Base-by-base conservation (phyloP, 2,797 vertebrate species). In the Xiphorhynchus erythropygius region DNA sequence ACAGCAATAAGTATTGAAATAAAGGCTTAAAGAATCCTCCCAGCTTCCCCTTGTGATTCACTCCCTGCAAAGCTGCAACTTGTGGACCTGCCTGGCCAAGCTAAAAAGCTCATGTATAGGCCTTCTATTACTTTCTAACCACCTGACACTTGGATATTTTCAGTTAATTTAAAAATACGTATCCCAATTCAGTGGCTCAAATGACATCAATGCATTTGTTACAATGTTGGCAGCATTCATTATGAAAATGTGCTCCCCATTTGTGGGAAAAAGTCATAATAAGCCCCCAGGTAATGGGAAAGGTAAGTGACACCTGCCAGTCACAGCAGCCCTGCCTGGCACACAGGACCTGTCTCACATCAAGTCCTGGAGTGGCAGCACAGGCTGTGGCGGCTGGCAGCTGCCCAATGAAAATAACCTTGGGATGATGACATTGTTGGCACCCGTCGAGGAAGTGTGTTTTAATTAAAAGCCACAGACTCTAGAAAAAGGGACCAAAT, bases 1-100 rank as follows among this genome's bases (percentile, higher is more conserved):
- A 93, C 84, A 96, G 89, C 86, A 96, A 21, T 41, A 94, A 89
- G 23, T 73, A 33, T 33, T 89, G 90, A 89, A 87, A 69, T 71
- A 88, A 76, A 84, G 46, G 47, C 47, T 90, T 76, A 63, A 79
- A 85, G 44, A 83, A 10, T 62, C 37, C 53, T 71, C 10, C 49
- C 24, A 53, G 3, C n/a, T 86, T 70, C 15, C 24, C 13, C 33
- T 41, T 50, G n/a, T 39, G 59, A 63, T 79, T 91, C n/a, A 14
- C 24, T 71, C 41, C 22, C 22, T 57, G 33, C 56, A 37, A 79
- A 93, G 49, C n/a, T n/a, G 23, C 28, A 64, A 22, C 37, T 50
- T 37, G 18, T 10, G 9, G 35, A n/a, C 25, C 32, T 74, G n/a
- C 21, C 68, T 35, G 57, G 39, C 32, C 1, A 5, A 83, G 39